Base-by-base conservation (phyloP, 2,888 invertebrate species). In the Troides oblongomaculatus region DNA sequence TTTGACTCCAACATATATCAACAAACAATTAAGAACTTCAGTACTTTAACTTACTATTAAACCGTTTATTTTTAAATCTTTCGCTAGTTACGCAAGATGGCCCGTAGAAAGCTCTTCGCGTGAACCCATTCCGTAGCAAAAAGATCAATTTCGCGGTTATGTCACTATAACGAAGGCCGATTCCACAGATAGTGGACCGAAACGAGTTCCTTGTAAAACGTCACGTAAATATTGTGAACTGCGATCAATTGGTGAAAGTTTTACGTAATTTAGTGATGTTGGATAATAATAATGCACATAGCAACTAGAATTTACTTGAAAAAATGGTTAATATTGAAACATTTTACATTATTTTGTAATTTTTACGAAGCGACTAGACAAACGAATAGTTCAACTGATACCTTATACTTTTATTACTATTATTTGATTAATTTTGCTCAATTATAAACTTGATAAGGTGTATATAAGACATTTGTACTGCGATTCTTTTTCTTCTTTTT, bases 101-200 rank as follows among this genome's bases (percentile, higher is more conserved):
- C 74, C 71, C 65, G 75, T 81, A 79, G 81, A 83, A 81, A 83
- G 81, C 77, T 78, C 75, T 74, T 75, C 72, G 70, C 69, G 76
- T 75, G 76, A 73, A 75, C 73, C 70, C 71, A 66, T 69, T 75
- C 74, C 74, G 71, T 68, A 77, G 81, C 73, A 80, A 81, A 46
- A 43, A 64, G 56, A 39, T 12, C 39, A 59, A 64, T 64, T 63
- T 59, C 36, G 63, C 18, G 30, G 50, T 68, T 68, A 63, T 63
- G 68, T 68, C 68, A 68, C 36, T 53, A 56, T 64, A 64, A 18
- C 64, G 64, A 64, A 64, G 56, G 56, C 64, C 59, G 21, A 53
- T 68, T 63, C 36, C 21, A 50, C 58, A 43, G 58, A 58, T 43
- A 61, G 43, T 58, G 12, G 30, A 36, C 62, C 62, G 67, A 43